phyloP scores from a whole-genome alignment of 2,113 vertebrate genomes.

The Pterocles burchelli region DNA sequence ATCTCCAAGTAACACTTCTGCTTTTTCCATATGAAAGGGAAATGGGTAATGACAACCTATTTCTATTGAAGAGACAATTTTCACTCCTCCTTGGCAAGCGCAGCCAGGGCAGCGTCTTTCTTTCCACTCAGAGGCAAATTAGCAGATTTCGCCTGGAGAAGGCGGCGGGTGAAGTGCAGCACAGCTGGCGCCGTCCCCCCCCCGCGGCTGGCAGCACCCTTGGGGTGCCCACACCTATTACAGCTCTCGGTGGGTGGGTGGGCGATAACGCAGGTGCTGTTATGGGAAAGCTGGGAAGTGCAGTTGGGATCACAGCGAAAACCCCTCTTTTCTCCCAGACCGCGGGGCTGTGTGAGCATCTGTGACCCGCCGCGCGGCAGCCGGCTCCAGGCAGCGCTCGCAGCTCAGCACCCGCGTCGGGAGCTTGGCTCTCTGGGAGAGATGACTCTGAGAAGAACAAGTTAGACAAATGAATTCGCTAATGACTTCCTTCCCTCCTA shows the following conservation, averaged over 20 bases:
- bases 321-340: background rate
- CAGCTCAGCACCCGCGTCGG: background rate
- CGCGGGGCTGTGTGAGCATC: rapidly evolving
- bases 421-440: conserved; percentile 11
- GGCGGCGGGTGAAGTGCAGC: rapidly evolving
- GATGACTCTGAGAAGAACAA: conserved; percentile 46
- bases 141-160: background rate
- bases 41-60: conserved; percentile 48
- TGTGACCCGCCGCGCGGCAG: background rate
- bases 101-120: background rate
- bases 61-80: conserved; percentile 44
- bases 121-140: conserved; percentile 29
- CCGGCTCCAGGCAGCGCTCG: background rate
- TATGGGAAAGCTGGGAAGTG: rapidly evolving
- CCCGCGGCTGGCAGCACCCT: background rate
- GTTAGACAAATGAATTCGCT: conserved; percentile 55
- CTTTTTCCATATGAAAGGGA: conserved; percentile 15
- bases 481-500: conserved; percentile 70
- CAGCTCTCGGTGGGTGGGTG: background rate
- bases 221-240: background rate
- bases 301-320: rapidly evolving
- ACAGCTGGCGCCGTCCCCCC: background rate
- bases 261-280: background rate
- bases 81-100: conserved; percentile 33
- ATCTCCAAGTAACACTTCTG: conserved; percentile 11